These are phyloP conservation scores for Hypomesus transpacificus DNA, from an alignment of 2,113 vertebrate genomes.

Conservation along the genomic window DNA sequence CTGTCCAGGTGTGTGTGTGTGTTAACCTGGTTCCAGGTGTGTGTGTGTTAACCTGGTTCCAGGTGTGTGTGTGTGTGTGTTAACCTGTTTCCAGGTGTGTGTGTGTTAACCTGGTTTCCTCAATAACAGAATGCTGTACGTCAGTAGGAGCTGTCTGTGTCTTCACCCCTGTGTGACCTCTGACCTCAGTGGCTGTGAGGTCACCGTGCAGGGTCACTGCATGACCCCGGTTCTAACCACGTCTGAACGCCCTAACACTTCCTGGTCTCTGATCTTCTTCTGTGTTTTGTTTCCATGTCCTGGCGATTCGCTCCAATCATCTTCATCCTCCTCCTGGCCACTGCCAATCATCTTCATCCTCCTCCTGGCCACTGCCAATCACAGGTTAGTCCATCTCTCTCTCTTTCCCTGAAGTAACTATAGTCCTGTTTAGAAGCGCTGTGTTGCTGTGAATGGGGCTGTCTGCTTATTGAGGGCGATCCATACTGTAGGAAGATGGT, in stretches of 20 bases:
- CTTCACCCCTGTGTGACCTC: constrained; percentile 39
- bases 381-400: constrained; percentile 36
- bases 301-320: background rate
- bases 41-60: too few relatives aligned
- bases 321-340: background rate
- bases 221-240: background rate
- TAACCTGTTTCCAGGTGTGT: too few relatives aligned
- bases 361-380: background rate
- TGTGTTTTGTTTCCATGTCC: constrained; percentile 52
- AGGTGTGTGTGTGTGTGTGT: background rate
- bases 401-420: too few relatives aligned
- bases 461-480: too few relatives aligned
- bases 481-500: too few relatives aligned
- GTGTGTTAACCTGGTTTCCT: too few relatives aligned
- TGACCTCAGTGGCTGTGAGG: constrained; percentile 1
- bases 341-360: background rate
- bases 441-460: too few relatives aligned
- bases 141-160: constrained; percentile 24
- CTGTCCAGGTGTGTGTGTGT: constrained; percentile 17
- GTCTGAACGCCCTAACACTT: constrained; percentile 7
- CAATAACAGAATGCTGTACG: too few relatives aligned
- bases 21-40: too few relatives aligned
- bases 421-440: too few relatives aligned
- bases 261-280: constrained; percentile 34
- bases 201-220: too few relatives aligned